Evolutionary conservation across 2,113 vertebrate species (phyloP).

Genomic region (Bambusicola thoracicus): DNA sequence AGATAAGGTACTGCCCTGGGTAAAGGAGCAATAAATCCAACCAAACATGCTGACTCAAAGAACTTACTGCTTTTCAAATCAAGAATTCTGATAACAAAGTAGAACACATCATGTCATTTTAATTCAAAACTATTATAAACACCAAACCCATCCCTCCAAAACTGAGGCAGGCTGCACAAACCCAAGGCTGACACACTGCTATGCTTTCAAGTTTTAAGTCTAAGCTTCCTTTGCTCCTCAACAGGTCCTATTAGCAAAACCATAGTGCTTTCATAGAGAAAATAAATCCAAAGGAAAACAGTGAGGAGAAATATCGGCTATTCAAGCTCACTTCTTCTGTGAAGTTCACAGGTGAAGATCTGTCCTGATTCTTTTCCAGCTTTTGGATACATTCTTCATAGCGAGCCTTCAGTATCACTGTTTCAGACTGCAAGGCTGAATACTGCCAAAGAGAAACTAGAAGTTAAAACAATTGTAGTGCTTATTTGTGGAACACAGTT

Average conservation of each 20-base stretch:
- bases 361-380: slow-evolving; percentile 55
- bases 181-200: background rate
- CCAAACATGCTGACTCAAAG: rapidly evolving
- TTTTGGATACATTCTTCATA: slow-evolving; percentile 70
- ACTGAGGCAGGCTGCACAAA: background rate
- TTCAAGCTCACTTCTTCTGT: slow-evolving; percentile 83
- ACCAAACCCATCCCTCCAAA: background rate
- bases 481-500: background rate
- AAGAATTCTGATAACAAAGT: background rate
- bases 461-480: background rate
- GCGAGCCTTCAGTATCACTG: slow-evolving; percentile 69
- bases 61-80: background rate
- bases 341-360: slow-evolving; percentile 64
- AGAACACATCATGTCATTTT: rapidly evolving
- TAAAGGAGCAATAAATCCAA: background rate
- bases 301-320: background rate
- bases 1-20: background rate
- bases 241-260: background rate
- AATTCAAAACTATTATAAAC: background rate
- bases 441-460: slow-evolving; percentile 53
- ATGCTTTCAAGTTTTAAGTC: background rate
- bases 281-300: rapidly evolving
- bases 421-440: slow-evolving; percentile 73
- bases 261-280: background rate
- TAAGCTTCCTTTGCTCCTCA: background rate